A percentile compares a stretch with the other conserved stretches of the same genome.
Evolutionary conservation across 1,140 invertebrate species (phyloP).

Genomic region (Harpegnathos saltator): DNA sequence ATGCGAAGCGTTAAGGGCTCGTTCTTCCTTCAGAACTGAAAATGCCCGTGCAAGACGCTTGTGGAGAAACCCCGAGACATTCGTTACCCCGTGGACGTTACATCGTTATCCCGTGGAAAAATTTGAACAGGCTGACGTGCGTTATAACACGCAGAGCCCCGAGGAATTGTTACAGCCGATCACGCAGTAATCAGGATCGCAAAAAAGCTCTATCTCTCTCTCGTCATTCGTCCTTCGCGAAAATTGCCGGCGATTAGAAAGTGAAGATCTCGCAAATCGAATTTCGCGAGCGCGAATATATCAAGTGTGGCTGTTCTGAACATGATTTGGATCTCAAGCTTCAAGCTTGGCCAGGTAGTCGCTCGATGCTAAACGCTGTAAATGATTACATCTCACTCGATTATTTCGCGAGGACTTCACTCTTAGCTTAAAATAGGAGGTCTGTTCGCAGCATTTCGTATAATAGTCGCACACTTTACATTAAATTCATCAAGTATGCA

Average conservation of each 20-base stretch:
- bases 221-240: no score
- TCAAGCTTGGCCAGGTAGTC: not conserved
- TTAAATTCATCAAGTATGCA: no score
- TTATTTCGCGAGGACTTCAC: no score
- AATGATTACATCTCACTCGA: no score
- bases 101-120: no score
- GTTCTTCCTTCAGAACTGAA: not conserved
- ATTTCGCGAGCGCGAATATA: not conserved
- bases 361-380: no score
- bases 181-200: no score
- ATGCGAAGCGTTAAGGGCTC: not conserved
- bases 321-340: not conserved
- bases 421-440: no score
- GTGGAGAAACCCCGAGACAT: not conserved
- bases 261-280: not conserved
- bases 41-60: not conserved
- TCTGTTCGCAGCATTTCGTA: no score
- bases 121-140: not conserved
- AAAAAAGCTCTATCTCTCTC: no score
- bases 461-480: no score
- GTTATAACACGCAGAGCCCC: not conserved
- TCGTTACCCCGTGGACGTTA: no score
- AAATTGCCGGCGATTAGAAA: not conserved
- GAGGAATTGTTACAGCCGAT: not conserved
- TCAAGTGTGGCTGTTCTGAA: not conserved